Evolutionary conservation across 2,113 vertebrate genomes (phyloP).

Genomic region (Clinocottus analis): DNA sequence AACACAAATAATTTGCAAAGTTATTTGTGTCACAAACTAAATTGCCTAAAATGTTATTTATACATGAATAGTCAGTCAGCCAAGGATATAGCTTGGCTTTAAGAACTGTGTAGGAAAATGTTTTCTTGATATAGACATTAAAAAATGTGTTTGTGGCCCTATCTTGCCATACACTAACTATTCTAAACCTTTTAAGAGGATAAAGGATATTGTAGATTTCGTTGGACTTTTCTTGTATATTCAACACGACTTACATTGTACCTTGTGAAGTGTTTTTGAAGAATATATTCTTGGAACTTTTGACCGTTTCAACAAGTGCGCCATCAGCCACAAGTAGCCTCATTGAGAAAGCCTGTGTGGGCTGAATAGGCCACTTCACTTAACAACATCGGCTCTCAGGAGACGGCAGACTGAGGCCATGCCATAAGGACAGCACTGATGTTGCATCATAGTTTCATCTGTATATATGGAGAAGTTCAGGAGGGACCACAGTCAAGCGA

Average conservation of each 20-base stretch:
- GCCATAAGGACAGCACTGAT: slow-evolving; percentile 11
- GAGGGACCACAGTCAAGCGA: not conserved
- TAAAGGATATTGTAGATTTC: not conserved
- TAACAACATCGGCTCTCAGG: slow-evolving; percentile 18
- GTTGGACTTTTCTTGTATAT: not conserved
- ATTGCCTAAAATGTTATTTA: not conserved
- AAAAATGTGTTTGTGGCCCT: not conserved
- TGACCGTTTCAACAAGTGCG: not conserved
- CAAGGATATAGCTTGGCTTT: not conserved
- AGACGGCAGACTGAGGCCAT: slow-evolving; percentile 6
- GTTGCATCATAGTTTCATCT: slow-evolving; percentile 13
- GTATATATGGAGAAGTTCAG: slow-evolving; percentile 6
- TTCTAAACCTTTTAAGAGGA: not conserved
- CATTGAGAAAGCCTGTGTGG: not conserved
- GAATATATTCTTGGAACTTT: slow-evolving; percentile 10
- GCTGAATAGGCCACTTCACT: slow-evolving; percentile 35
- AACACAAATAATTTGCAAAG: not conserved
- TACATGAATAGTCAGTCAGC: not conserved
- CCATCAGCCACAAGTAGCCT: not conserved
- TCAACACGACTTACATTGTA: not conserved
- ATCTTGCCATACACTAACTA: not conserved
- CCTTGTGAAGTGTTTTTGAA: not conserved
- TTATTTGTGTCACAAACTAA: too few species aligned
- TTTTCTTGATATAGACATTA: not conserved
- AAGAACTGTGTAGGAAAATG: not conserved